A percentile compares a stretch with the other conserved stretches of the same genome.
Conservation (phyloP, 2,888 invertebrate genomes). For the Drosophila antonietae region DNA sequence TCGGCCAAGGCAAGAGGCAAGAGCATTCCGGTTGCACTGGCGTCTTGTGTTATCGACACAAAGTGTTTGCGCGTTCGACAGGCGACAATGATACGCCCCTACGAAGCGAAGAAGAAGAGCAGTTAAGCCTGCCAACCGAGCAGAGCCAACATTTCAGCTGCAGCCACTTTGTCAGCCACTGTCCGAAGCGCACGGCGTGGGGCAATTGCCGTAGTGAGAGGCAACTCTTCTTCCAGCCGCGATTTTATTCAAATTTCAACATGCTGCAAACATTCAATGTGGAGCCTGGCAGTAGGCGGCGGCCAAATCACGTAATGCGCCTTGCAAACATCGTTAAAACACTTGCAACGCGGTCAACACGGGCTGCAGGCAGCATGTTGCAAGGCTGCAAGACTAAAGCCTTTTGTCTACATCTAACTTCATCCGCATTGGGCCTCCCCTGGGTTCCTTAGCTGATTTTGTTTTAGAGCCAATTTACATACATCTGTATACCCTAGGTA, state of each 20-base stretch:
- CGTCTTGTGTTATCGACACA: conserved; percentile 31
- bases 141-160: background rate
- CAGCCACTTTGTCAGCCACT: conserved; percentile 26
- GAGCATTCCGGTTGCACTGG: background rate
- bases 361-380: conserved; percentile 6
- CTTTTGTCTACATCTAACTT: conserved; percentile 10
- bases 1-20: background rate
- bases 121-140: background rate
- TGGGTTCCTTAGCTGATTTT: conserved; percentile 44
- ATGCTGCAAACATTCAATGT: conserved; percentile 65
- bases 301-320: conserved; percentile 78
- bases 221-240: conserved; percentile 7
- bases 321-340: conserved; percentile 79
- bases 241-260: conserved; percentile 76
- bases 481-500: conserved; percentile 58
- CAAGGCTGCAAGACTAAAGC: conserved; percentile 3
- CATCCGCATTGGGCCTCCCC: background rate
- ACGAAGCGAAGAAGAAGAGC: background rate
- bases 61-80: conserved; percentile 52
- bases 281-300: conserved; percentile 48
- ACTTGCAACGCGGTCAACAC: conserved; percentile 61
- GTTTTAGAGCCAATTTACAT: conserved; percentile 71
- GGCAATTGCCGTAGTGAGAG: conserved; percentile 12
- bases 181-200: background rate
- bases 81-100: conserved; percentile 30